These are phyloP conservation scores for Nemurella pictetii DNA, from an alignment of 2,888 invertebrate genomes.

Conservation along the genomic window DNA sequence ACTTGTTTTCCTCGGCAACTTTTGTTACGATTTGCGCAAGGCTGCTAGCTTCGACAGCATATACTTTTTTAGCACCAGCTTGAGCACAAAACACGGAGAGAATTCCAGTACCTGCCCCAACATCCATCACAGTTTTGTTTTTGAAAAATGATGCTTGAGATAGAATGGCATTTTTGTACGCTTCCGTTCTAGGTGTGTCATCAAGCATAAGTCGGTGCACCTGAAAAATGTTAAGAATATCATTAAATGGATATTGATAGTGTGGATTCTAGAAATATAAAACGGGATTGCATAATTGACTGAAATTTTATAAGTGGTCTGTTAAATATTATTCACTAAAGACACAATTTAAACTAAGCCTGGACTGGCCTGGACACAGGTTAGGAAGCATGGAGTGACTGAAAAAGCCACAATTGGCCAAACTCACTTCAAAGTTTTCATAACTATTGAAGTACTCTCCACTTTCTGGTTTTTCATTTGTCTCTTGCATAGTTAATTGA, in stretches of 20 bases:
- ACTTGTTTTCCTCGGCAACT: conserved; percentile 71
- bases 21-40: conserved; percentile 66
- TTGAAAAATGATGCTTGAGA: conserved; percentile 66
- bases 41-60: conserved; percentile 81
- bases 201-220: conserved; percentile 79
- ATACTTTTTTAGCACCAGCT: conserved; percentile 87
- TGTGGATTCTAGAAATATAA: too few species aligned
- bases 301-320: too few species aligned
- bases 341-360: too few species aligned
- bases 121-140: conserved; percentile 81
- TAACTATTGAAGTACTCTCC: conserved; percentile 71
- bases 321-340: too few species aligned
- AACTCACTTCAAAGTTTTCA: conserved; percentile 72
- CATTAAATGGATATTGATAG: too few species aligned
- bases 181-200: conserved; percentile 73
- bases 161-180: conserved; percentile 80
- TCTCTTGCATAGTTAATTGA: too few species aligned
- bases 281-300: too few species aligned
- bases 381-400: too few species aligned
- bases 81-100: conserved; percentile 86
- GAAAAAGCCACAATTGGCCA: neutral
- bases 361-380: too few species aligned
- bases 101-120: conserved; percentile 85
- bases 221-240: too few species aligned
- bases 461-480: too few species aligned